Percentiles rank a stretch among this genome's conserved stretches.
phyloP scores from a whole-genome alignment of 64 coral and sea anemone genomes.

The Acropora tenuis region DNA sequence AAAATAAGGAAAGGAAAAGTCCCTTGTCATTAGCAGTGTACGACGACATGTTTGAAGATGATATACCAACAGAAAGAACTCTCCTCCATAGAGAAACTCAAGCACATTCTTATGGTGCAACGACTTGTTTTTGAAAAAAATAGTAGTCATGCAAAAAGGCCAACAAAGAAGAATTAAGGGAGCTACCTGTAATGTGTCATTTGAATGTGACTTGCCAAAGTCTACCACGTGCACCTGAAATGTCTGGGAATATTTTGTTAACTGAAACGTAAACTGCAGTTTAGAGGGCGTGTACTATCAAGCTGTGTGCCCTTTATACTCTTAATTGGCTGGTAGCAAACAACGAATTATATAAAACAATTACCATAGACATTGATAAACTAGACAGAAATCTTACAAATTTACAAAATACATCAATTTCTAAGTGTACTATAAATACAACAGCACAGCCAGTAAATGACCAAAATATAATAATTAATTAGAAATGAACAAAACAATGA shows the following conservation, averaged over 20 bases:
- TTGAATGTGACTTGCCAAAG: too few species aligned
- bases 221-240: slow-evolving; percentile 74
- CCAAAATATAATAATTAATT: slow-evolving; percentile 17
- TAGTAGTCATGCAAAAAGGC: slow-evolving; percentile 68
- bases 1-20: slow-evolving; percentile 44
- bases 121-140: slow-evolving; percentile 73
- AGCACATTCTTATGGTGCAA: slow-evolving; percentile 59
- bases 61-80: slow-evolving; percentile 79
- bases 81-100: slow-evolving; percentile 66
- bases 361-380: too few species aligned
- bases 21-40: slow-evolving; percentile 64
- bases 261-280: slow-evolving; percentile 78
- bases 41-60: slow-evolving; percentile 65
- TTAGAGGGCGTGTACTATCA: slow-evolving; percentile 80
- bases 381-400: too few species aligned
- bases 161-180: slow-evolving; percentile 77
- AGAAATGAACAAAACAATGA: slow-evolving; percentile 27
- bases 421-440: slow-evolving; percentile 49
- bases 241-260: slow-evolving; percentile 75
- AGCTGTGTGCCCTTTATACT: slow-evolving; percentile 72
- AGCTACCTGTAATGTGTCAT: too few species aligned
- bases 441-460: too few species aligned
- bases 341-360: too few species aligned
- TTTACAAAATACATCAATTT: too few species aligned
- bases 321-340: too few species aligned